phyloP scores from a whole-genome alignment of 2,888 invertebrate genomes.

The Pollenia griseotomentosa region DNA sequence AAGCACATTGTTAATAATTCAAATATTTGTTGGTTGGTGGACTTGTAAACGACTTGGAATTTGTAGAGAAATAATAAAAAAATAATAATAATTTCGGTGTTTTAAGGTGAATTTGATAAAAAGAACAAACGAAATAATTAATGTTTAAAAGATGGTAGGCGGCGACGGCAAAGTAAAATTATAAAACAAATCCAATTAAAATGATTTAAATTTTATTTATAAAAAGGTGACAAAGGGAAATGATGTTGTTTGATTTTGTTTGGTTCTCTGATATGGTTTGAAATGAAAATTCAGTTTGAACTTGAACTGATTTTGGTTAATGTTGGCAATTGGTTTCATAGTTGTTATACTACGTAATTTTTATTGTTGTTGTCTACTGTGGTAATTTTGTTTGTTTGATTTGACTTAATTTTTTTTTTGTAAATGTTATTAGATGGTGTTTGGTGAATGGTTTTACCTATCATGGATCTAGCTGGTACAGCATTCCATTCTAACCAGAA shows the following conservation, averaged over 20 bases:
- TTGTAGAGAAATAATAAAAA: background rate
- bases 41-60: background rate
- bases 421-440: conserved; percentile 60
- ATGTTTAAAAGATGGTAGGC: conserved; percentile 3
- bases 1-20: conserved; percentile 43
- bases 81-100: background rate
- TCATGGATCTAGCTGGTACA: conserved; percentile 97
- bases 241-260: conserved; percentile 36
- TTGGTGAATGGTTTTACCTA: conserved; percentile 86
- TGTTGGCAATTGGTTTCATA: conserved; percentile 34
- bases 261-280: conserved; percentile 39
- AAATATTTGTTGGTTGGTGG: background rate
- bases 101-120: conserved; percentile 1
- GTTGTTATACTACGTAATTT: conserved; percentile 18
- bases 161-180: conserved; percentile 40
- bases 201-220: conserved; percentile 7
- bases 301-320: conserved; percentile 52
- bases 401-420: conserved; percentile 55
- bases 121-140: conserved; percentile 23
- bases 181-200: conserved; percentile 42
- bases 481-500: conserved; percentile 99
- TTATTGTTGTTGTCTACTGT: conserved; percentile 34
- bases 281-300: conserved; percentile 64
- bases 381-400: conserved; percentile 41
- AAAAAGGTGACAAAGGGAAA: conserved; percentile 33